These are phyloP conservation scores for Percopsis omiscomaycus DNA, from an alignment of 2,797 vertebrate species.

Conservation along the genomic window DNA sequence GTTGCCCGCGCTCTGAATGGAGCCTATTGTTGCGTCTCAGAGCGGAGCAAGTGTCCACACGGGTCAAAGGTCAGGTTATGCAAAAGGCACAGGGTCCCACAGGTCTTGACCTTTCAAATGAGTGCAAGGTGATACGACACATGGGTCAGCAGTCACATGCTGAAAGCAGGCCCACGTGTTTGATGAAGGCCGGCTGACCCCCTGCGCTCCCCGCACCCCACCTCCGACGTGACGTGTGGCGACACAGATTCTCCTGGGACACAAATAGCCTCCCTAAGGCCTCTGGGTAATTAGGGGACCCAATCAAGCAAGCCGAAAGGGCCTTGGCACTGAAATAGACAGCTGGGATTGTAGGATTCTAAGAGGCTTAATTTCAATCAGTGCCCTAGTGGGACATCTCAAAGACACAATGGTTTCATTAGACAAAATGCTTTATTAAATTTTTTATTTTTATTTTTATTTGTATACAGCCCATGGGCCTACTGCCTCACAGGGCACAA, in stretches of 20 bases:
- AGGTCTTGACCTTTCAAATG: constrained; percentile 76
- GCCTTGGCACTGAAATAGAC: constrained; percentile 10
- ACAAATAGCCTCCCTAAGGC: constrained; percentile 45
- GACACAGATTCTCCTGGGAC: constrained; percentile 37
- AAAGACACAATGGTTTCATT: neutral
- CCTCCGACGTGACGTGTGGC: constrained; percentile 38
- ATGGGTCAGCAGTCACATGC: constrained; percentile 71
- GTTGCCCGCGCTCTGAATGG: constrained; percentile 63
- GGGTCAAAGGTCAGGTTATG: constrained; percentile 65
- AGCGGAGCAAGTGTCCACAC: constrained; percentile 70
- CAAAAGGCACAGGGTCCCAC: constrained; percentile 66
- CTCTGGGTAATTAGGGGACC: constrained; percentile 52
- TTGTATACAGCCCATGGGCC: neutral
- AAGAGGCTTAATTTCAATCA: constrained; percentile 21
- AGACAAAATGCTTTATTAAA: neutral
- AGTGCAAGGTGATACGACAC: constrained; percentile 72
- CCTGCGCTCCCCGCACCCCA: constrained; percentile 12
- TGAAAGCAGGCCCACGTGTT: constrained; percentile 68
- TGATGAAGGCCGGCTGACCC: constrained; percentile 54
- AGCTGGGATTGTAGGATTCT: constrained; percentile 16
- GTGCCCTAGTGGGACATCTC: constrained; percentile 1
- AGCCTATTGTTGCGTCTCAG: constrained; percentile 67
- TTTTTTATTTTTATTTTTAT: constrained; percentile 1
- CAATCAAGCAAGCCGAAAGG: constrained; percentile 30
- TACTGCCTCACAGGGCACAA: neutral